Evolutionary conservation across 2,113 vertebrate genomes (phyloP), one percentile per base, ranked within the genome.

Genomic region (Fukomys damarensis): DNA sequence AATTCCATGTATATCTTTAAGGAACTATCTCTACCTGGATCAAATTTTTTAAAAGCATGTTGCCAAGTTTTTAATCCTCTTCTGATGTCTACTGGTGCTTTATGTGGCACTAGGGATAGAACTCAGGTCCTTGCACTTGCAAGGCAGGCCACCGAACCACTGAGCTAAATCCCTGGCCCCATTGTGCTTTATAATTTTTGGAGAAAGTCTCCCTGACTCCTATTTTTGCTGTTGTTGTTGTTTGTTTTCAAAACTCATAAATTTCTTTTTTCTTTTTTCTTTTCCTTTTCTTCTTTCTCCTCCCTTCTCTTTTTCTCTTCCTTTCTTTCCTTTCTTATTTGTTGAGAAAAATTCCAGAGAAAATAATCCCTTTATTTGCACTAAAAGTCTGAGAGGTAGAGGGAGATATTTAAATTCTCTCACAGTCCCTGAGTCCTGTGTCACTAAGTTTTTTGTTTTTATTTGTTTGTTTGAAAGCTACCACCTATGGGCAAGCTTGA

Each of bases 11-110:
- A 52, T 49, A 38, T 77, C 49, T 91, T 86, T 80, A 49, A 70
- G 19, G 43, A 72, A 28, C 68, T 41, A 72, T 41, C 65, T 82
- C 17, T 70, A 74, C 10, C 86, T 22, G 66, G 16, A 20, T 87
- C 26, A 61, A 72, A 24, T 76, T 92, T 92, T 56, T 92, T 94
- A 90, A 95, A 26, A 82, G 24, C 14, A 92, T 68, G 32, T 43
- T 41, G 41, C 63, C 77, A 66, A 91, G 24, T 56, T 94, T 77
- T 93, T 91, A 74, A 41, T 59, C 54, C 20, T 84, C 32, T 20
- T 74, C 24, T 46, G 81, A 80, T 22, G 58, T 92, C 70, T 92
- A 35, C 41, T 93, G 65, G 74, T 91, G 41, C n/a, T 54, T 93
- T 35, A 17, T 86, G n/a, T n/a, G n/a, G n/a, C n/a, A n/a, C n/a